These are phyloP conservation scores for Petrocephalus sullivani DNA, from an alignment of 2,797 vertebrate genomes.

Conservation along the genomic window DNA sequence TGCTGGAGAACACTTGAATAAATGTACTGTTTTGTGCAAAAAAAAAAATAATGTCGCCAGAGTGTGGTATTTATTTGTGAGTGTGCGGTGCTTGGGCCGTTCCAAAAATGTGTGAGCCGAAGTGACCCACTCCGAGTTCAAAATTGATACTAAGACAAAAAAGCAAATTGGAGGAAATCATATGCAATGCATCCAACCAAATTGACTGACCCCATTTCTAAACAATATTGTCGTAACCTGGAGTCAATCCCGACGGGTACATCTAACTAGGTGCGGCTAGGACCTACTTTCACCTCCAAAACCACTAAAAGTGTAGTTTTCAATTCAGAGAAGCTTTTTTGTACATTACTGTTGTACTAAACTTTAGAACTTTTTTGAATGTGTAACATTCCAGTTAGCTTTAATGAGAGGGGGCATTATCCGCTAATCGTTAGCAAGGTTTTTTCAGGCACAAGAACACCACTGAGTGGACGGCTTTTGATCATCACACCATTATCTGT, in stretches of 20 bases:
- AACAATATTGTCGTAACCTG: not conserved
- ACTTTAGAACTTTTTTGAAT: not conserved
- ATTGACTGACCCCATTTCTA: not conserved
- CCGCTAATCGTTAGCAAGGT: not conserved
- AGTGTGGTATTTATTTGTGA: not conserved
- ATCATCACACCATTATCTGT: not conserved
- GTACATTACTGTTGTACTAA: not conserved
- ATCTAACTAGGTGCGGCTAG: not conserved
- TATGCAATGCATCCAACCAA: not conserved
- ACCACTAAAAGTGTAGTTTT: not conserved
- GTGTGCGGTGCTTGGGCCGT: not conserved
- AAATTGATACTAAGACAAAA: not conserved
- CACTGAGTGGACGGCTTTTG: not conserved
- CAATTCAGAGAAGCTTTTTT: not conserved
- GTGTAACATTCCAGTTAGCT: not conserved
- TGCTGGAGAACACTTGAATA: constrained; percentile 99
- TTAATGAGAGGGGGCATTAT: not conserved
- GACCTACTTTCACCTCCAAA: not conserved
- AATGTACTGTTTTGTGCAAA: constrained; percentile 98
- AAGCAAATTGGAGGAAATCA: not conserved
- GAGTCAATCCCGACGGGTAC: not conserved
- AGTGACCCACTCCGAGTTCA: not conserved
- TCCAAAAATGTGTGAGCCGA: not conserved
- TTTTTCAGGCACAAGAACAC: not conserved
- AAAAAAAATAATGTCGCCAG: constrained; percentile 25